Conservation (phyloP, 2,797 vertebrate genomes). For the Enteromius unitaeniatus region DNA sequence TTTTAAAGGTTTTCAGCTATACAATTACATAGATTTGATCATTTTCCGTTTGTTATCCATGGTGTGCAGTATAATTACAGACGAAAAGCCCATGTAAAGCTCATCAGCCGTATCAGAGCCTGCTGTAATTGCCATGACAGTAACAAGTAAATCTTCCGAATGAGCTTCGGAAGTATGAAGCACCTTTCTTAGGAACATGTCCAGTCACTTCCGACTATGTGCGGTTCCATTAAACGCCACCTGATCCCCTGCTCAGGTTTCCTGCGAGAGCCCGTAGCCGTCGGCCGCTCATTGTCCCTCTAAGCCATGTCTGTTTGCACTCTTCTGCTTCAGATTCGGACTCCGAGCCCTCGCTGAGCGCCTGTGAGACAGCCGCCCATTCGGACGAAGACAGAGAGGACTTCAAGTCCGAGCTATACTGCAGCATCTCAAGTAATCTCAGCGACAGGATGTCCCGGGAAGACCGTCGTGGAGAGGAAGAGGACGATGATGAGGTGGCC, state of each 20-base stretch:
- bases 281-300: constrained; percentile 35
- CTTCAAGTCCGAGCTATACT: constrained; percentile 74
- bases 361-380: constrained; percentile 85
- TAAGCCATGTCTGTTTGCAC: constrained; percentile 36
- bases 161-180: neutral
- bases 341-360: constrained; percentile 89
- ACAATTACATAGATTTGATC: fast-evolving
- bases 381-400: constrained; percentile 82
- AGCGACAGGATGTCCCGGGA: constrained; percentile 80
- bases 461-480: constrained; percentile 80
- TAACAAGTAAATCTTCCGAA: neutral
- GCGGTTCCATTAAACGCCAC: constrained; percentile 71
- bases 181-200: neutral
- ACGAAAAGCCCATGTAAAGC: neutral
- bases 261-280: constrained; percentile 64
- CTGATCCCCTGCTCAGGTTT: constrained; percentile 81
- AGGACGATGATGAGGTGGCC: constrained; percentile 74
- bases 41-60: neutral
- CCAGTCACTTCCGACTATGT: constrained; percentile 23
- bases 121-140: neutral
- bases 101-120: neutral
- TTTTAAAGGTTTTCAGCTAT: neutral
- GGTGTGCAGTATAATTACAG: neutral
- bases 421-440: constrained; percentile 70
- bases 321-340: constrained; percentile 84